These are phyloP conservation scores for Lithophane semibrunnea DNA, from an alignment of 2,888 invertebrate genomes.

Conservation along the genomic window DNA sequence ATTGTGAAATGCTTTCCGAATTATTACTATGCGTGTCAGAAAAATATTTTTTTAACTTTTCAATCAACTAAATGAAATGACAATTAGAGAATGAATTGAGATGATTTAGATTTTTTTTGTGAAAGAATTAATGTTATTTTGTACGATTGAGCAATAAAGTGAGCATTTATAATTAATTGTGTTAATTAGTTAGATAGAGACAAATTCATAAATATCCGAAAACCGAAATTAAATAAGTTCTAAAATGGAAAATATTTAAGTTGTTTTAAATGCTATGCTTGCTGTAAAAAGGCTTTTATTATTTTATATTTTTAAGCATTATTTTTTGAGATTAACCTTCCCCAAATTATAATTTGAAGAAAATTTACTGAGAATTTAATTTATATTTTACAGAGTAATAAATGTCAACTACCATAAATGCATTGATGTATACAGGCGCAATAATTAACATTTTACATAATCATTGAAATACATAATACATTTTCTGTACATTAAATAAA, in stretches of 20 bases:
- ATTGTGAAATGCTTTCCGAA: not conserved
- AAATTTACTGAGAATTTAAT: slow-evolving; percentile 11
- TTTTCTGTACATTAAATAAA: slow-evolving; percentile 49
- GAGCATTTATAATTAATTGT: slow-evolving; percentile 34
- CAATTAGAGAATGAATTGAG: not conserved
- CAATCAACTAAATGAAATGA: not conserved
- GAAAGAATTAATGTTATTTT: not conserved
- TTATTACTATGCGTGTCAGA: not conserved
- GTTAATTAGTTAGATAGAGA: not conserved
- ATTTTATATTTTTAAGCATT: not conserved
- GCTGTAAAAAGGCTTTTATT: not conserved
- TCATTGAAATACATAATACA: slow-evolving; percentile 24
- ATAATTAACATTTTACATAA: slow-evolving; percentile 55
- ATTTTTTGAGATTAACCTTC: not conserved
- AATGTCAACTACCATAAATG: slow-evolving; percentile 52
- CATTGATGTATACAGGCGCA: slow-evolving; percentile 46
- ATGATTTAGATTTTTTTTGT: too few relatives aligned
- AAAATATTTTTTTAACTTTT: not conserved
- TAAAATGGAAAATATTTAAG: not conserved
- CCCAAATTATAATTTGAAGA: slow-evolving; percentile 9
- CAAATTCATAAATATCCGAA: not conserved
- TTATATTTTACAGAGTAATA: slow-evolving; percentile 29
- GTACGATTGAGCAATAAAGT: slow-evolving; percentile 50
- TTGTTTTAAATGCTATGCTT: not conserved
- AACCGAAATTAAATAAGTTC: not conserved